A percentile compares a stretch with the other conserved stretches of the same genome.
These are phyloP conservation scores for Ennomos fuscantarius DNA, from an alignment of 2,888 invertebrate species.

Conservation along the genomic window DNA sequence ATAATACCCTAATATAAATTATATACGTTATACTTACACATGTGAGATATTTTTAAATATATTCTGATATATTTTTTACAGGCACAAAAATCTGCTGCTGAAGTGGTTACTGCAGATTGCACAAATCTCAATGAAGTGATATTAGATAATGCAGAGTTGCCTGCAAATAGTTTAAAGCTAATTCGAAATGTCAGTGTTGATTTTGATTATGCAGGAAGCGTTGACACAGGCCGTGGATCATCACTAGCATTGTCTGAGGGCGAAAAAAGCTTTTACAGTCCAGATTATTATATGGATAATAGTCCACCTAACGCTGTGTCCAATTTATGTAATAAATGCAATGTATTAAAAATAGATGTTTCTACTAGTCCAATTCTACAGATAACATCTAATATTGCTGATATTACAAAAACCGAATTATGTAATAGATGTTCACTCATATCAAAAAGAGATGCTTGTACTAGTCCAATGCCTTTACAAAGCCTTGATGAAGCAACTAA, in stretches of 20 bases:
- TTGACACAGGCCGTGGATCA: conserved; percentile 75
- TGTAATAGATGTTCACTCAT: conserved; percentile 2
- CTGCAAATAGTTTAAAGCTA: not conserved
- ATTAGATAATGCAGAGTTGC: conserved; percentile 1
- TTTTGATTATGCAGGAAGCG: conserved; percentile 45
- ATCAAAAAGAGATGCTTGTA: conserved; percentile 16
- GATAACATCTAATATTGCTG: conserved; percentile 1
- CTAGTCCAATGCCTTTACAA: conserved; percentile 12
- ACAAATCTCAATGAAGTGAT: conserved; percentile 1
- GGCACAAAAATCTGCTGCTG: not conserved
- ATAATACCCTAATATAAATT: too few species aligned
- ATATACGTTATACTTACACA: too few species aligned
- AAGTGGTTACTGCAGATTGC: not conserved
- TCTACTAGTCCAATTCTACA: conserved; percentile 26
- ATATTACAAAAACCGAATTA: not conserved
- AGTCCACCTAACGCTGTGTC: conserved; percentile 49
- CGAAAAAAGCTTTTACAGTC: conserved; percentile 67
- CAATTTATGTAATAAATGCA: conserved; percentile 38
- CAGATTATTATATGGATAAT: conserved; percentile 57
- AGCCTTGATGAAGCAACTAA: conserved; percentile 2
- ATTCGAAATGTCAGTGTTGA: conserved; percentile 13
- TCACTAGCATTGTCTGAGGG: conserved; percentile 69
- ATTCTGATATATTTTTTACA: not conserved
- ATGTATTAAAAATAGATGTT: conserved; percentile 16
- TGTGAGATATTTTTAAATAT: too few species aligned